Percentiles rank a stretch among this genome's conserved stretches.
phyloP scores from a whole-genome alignment of 2,113 vertebrate species.

The Corythaeola cristata region DNA sequence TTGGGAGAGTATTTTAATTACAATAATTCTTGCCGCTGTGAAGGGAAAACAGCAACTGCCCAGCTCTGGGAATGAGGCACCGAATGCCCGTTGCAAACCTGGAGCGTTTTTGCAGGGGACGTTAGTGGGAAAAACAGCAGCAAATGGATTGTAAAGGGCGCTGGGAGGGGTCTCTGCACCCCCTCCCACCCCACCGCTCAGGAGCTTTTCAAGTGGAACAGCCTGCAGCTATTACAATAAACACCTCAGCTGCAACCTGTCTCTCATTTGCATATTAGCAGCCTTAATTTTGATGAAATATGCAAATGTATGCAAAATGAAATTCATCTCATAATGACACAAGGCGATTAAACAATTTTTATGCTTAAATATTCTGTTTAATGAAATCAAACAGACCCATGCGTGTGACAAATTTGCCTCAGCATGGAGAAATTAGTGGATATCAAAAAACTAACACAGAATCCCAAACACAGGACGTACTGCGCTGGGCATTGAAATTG shows the following conservation, averaged over 20 bases:
- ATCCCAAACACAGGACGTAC: slow-evolving; percentile 12
- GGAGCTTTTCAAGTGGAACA: slow-evolving; percentile 85
- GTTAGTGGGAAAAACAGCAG: neutral
- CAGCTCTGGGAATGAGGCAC: rapidly evolving
- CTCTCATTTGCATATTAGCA: slow-evolving; percentile 91
- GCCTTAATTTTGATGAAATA: slow-evolving; percentile 91
- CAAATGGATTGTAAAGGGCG: neutral
- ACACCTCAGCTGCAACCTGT: slow-evolving; percentile 93
- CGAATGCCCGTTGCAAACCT: rapidly evolving
- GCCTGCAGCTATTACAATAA: slow-evolving; percentile 95
- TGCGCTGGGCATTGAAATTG: slow-evolving; percentile 57
- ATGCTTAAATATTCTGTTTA: slow-evolving; percentile 99
- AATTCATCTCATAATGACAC: slow-evolving; percentile 99
- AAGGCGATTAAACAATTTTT: slow-evolving; percentile 99
- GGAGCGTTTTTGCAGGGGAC: neutral
- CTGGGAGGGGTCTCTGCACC: slow-evolving; percentile 1
- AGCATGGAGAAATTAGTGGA: slow-evolving; percentile 87
- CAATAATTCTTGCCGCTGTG: neutral
- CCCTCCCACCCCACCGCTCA: slow-evolving; percentile 41
- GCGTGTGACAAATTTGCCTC: slow-evolving; percentile 90
- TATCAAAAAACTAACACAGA: slow-evolving; percentile 76
- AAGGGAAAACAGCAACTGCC: neutral
- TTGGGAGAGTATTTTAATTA: neutral
- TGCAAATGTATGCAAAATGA: slow-evolving; percentile 99
- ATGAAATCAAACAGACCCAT: slow-evolving; percentile 97